Evolutionary conservation across 2,888 invertebrate genomes (phyloP), one percentile per base, ranked within the genome.

Genomic region (Ophraella communa): DNA sequence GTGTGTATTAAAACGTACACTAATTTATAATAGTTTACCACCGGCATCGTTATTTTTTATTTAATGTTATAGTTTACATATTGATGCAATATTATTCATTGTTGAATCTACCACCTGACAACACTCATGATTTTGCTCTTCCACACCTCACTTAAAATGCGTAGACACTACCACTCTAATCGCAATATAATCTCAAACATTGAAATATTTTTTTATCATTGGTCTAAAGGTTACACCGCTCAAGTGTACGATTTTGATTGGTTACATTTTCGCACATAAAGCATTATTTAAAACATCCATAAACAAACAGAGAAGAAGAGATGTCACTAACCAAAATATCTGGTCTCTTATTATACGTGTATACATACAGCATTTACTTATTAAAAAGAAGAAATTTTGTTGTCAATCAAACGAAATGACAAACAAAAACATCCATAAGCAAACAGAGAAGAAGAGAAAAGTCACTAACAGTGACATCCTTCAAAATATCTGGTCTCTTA

Each of bases 1-100:
- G 55, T 49, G 64, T 74, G 72, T 39, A 74, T 54, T 18, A 76
- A 55, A 52, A 70, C 60, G 67, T 75, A 77, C 17, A 73, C 66
- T 23, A 69, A 45, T 64, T 66, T 68, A 65, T 71, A 69, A 49
- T 42, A 4, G 20, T 35, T 49, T 33, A 49, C 5, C 18, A 45
- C 45, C 20, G 47, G 24, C 57, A 57, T 57, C 33, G 35, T 49
- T 10, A 35, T 56, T 7, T 18, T 14, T 44, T 45, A 35, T 35
- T 23, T 7, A 27, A 33, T 5, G 10, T 17, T 35, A 39, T n/a
- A 47, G 11, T 47, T 47, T 33, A 57, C 57, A 57, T 57, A 30
- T 30, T 57, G 33, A 18, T 44, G 18, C 21, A 39, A 56, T 17
- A n/a, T 56, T 30, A 20, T 17, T 11, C 27, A n/a, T 33, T 14